These are phyloP conservation scores for Dinoponera quadriceps DNA, from an alignment of 1,140 invertebrate genomes.

Conservation along the genomic window DNA sequence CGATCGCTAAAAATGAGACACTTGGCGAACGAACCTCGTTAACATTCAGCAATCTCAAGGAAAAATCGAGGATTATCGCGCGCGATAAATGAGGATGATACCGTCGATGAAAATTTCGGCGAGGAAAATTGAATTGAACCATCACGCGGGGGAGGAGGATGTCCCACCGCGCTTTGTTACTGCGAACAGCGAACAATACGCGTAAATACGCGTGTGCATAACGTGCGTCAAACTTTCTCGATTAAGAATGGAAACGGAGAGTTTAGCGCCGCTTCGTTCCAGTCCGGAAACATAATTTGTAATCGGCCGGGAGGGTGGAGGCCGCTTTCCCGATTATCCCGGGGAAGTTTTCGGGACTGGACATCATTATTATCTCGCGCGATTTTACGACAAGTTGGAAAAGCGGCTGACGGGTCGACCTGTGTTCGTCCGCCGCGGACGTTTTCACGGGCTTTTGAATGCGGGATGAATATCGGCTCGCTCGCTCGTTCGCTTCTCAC, in stretches of 20 bases:
- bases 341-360: constrained; percentile 55
- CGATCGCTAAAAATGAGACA: no score
- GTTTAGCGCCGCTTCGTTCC: constrained; percentile 46
- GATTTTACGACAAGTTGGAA: constrained; percentile 66
- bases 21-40: no score
- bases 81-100: no score
- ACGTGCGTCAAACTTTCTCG: constrained; percentile 49
- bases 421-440: constrained; percentile 52
- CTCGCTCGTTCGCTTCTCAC: constrained; percentile 4
- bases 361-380: constrained; percentile 63
- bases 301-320: constrained; percentile 25
- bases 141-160: background rate
- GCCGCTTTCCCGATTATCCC: constrained; percentile 46
- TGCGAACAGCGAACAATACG: background rate
- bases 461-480: constrained; percentile 73
- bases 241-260: constrained; percentile 51
- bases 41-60: no score
- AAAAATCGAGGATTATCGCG: no score
- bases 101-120: no score
- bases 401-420: constrained; percentile 64
- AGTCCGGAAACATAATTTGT: constrained; percentile 54
- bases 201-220: background rate
- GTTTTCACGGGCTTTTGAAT: constrained; percentile 72
- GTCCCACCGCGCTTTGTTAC: constrained; percentile 9
- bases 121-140: no score